A percentile compares a stretch with the other conserved stretches of the same genome.
phyloP scores from a whole-genome alignment of 1,140 invertebrate species.

The Halyomorpha halys region DNA sequence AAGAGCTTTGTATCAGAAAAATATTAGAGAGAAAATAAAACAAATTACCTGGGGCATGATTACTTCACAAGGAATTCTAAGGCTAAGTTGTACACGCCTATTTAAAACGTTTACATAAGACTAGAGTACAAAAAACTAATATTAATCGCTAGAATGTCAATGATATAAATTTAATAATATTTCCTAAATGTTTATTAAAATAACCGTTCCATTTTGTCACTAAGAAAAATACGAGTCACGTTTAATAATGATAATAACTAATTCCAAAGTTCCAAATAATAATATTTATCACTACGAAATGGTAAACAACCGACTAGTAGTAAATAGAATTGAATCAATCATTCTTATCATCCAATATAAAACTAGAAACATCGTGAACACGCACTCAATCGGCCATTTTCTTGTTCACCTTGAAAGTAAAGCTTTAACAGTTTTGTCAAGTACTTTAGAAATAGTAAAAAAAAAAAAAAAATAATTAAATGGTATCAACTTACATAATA shows the following conservation, averaged over 20 bases:
- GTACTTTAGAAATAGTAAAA: too few species aligned
- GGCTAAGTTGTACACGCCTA: neutral
- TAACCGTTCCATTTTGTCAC: constrained; percentile 11
- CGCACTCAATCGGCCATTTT: constrained; percentile 15
- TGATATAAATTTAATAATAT: neutral
- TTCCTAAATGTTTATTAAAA: constrained; percentile 1
- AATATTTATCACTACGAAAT: neutral
- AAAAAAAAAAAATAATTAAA: too few species aligned
- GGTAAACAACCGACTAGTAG: neutral
- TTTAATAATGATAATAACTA: neutral
- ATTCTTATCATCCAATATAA: constrained; percentile 1
- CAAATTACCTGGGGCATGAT: constrained; percentile 17
- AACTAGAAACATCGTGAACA: constrained; percentile 16
- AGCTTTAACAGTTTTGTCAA: neutral
- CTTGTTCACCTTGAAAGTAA: constrained; percentile 13
- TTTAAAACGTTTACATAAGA: neutral
- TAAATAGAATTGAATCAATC: neutral
- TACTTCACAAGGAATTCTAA: neutral
- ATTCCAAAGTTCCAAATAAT: neutral
- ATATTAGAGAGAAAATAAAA: neutral
- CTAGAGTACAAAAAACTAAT: neutral
- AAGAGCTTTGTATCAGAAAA: neutral
- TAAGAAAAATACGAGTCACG: neutral
- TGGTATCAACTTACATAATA: too few species aligned
- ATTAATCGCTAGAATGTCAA: neutral